Evolutionary conservation across 2,797 vertebrate species (phyloP).

Genomic region (Gallinago nigripennis): DNA sequence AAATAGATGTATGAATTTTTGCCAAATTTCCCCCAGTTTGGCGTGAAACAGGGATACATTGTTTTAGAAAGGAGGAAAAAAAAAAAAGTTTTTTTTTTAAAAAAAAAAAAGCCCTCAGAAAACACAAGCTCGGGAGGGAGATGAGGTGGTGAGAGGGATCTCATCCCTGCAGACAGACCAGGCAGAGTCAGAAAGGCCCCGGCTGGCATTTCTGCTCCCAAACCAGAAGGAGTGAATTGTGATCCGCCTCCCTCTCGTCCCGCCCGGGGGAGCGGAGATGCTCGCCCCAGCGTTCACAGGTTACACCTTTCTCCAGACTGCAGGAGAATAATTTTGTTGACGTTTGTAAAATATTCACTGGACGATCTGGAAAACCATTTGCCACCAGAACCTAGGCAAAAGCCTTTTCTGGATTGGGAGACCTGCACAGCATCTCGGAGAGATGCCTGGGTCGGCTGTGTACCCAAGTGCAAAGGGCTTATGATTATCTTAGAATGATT

Average conservation of each 20-base stretch:
- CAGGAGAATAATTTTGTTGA: background rate
- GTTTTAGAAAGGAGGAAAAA: background rate
- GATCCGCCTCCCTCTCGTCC: background rate
- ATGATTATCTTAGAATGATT: background rate
- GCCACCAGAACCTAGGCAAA: background rate
- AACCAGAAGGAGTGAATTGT: background rate
- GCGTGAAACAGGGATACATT: background rate
- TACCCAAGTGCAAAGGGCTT: background rate
- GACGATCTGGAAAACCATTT: background rate
- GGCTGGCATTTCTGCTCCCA: background rate
- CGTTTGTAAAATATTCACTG: background rate
- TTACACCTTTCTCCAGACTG: background rate
- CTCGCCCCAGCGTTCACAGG: background rate
- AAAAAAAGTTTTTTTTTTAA: background rate
- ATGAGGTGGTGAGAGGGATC: background rate
- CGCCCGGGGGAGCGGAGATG: background rate
- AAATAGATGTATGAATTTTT: background rate
- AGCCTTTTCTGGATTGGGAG: background rate
- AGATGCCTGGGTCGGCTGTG: background rate
- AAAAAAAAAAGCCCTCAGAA: background rate
- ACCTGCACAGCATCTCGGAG: background rate
- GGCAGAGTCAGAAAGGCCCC: background rate
- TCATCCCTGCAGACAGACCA: background rate
- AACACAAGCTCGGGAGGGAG: background rate
- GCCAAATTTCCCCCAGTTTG: background rate